Base-by-base conservation (phyloP, 2,888 invertebrate genomes). In the Gymnocheta viridis region DNA sequence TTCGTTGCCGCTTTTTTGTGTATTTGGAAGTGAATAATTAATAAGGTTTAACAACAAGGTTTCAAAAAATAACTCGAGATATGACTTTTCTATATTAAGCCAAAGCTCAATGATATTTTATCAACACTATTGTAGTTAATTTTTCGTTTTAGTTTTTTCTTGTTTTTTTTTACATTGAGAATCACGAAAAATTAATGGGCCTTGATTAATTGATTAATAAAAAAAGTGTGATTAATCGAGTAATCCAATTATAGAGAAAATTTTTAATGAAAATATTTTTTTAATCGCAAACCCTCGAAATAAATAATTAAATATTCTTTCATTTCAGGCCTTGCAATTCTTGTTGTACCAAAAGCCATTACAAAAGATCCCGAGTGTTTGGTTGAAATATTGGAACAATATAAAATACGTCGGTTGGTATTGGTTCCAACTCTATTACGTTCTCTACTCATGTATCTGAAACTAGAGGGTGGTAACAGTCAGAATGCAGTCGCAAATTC, bases 381-480 rank as follows among this genome's bases (percentile, higher is more conserved):
- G 58, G 94, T 97, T 1, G 90, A 93, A 4, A 90, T 95, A 22
- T 92, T 98, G 85, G 94, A 96, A 78, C 93, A 94, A 66, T 94
- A 96, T 90, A 94, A 95, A 95, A 94, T 97, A 49, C 94, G 96
- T 89, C 93, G 97, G n/a, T 91, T 97, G 10, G 96, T 97, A 0
- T 91, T 98, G 12, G 97, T 98, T 0, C 98, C 98, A 2, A 96
- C 97, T 0, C 93, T 98, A 0, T 93, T 98, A 2, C 94, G 95
- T 7, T 95, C 96, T 0, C 93, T 97, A 85, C 93, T 97, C 14
- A 94, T 96, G 94, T 96, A 95, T 88, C 91, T 96, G 12, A 93
- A 94, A 35, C 91, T 96, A 64, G 93, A 88, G 35, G 87, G 81
- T 14, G 64, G 27, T 29, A 62, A 44, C 35, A 74, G 93, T 67